Percentiles rank a stretch among this genome's conserved stretches.
These are phyloP conservation scores for Crambe crambe DNA, from an alignment of 37 sponge, comb jelly and placozoan species.

Conservation along the genomic window DNA sequence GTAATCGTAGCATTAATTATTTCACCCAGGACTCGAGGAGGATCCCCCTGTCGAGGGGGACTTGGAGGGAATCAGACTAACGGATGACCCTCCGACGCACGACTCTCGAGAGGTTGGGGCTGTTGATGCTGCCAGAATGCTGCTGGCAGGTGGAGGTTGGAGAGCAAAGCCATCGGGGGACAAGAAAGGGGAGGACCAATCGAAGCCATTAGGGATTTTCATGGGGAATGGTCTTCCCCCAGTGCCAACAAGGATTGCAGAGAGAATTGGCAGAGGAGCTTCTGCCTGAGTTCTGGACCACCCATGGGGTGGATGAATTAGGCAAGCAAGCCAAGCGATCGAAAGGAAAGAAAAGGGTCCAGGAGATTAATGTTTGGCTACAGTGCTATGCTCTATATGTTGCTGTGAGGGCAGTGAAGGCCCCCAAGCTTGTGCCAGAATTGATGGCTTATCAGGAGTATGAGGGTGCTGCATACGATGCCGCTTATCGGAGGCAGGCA, in stretches of 20 bases:
- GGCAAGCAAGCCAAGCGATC: background rate
- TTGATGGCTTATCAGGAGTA: background rate
- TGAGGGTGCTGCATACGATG: background rate
- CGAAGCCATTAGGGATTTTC: background rate
- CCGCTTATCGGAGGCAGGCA: background rate
- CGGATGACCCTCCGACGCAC: too few relatives aligned
- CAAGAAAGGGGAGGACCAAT: background rate
- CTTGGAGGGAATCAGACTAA: too few relatives aligned
- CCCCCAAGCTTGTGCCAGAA: background rate
- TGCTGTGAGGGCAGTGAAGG: background rate
- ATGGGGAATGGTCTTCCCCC: constrained; percentile 23
- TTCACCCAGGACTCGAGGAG: too few relatives aligned
- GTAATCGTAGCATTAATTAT: too few relatives aligned
- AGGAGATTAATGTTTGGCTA: constrained; percentile 23
- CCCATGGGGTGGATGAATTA: background rate
- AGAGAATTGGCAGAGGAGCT: constrained; percentile 9
- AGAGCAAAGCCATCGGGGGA: too few relatives aligned
- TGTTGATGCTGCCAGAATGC: too few relatives aligned
- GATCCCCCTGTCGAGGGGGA: too few relatives aligned
- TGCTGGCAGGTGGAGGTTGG: too few relatives aligned
- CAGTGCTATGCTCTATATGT: constrained; percentile 18
- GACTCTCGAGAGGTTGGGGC: too few relatives aligned
- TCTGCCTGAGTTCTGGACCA: constrained; percentile 5
- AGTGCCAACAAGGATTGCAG: constrained; percentile 18
- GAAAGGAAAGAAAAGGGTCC: background rate